phyloP scores from a whole-genome alignment of 2,797 vertebrate genomes.

The Mastacembelus armatus region DNA sequence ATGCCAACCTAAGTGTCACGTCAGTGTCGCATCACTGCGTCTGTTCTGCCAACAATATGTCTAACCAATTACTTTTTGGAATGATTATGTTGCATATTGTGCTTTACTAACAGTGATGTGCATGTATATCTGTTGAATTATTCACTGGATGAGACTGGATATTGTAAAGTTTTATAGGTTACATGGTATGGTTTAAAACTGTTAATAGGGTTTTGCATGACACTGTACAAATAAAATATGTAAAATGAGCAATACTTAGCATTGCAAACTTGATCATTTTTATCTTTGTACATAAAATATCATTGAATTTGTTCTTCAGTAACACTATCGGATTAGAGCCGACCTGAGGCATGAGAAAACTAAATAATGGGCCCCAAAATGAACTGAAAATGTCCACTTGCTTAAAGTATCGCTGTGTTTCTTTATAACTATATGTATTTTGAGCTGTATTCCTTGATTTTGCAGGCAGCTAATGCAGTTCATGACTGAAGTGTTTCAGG shows the following conservation, averaged over 20 bases:
- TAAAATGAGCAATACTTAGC: conserved; percentile 56
- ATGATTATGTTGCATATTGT: conserved; percentile 42
- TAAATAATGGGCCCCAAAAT: background rate
- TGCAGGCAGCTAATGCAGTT: too few species aligned
- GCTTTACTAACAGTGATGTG: conserved; percentile 61
- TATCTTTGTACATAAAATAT: conserved; percentile 22
- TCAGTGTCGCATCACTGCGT: conserved; percentile 54
- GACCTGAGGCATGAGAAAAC: conserved; percentile 11
- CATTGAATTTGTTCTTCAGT: conserved; percentile 25
- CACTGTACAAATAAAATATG: conserved; percentile 35
- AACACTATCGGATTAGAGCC: conserved; percentile 19
- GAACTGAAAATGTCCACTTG: background rate
- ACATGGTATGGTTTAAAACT: conserved; percentile 22
- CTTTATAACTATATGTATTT: conserved; percentile 11
- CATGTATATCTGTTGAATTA: conserved; percentile 65
- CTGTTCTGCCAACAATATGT: conserved; percentile 24
- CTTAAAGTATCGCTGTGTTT: background rate
- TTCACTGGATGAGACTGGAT: conserved; percentile 41
- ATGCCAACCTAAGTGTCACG: conserved; percentile 37
- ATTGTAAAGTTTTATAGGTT: conserved; percentile 44
- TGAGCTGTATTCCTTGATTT: conserved; percentile 1
- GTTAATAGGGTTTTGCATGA: conserved; percentile 67
- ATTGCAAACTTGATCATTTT: conserved; percentile 33
- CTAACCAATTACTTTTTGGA: conserved; percentile 31
- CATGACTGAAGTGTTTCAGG: too few species aligned